Evolutionary conservation across 2,888 invertebrate species (phyloP).

Genomic region (Dynastes hyllus): DNA sequence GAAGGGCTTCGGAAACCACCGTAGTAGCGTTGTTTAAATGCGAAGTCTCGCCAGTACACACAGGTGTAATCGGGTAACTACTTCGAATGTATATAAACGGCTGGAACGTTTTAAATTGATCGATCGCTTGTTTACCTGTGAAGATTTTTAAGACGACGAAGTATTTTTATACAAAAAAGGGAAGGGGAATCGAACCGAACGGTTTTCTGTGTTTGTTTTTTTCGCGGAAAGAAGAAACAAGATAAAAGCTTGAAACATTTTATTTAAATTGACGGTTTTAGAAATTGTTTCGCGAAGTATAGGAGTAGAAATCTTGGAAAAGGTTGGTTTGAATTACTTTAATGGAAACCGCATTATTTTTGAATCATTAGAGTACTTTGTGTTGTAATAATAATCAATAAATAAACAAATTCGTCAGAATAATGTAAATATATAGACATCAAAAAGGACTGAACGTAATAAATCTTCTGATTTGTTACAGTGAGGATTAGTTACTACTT

Average conservation of each 20-base stretch:
- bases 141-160: slow-evolving; percentile 16
- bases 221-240: neutral
- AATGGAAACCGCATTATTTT: too few species aligned
- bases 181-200: neutral
- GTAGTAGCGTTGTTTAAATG: slow-evolving; percentile 64
- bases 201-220: neutral
- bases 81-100: slow-evolving; percentile 50
- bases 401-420: too few species aligned
- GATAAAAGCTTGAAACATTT: neutral
- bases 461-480: too few species aligned
- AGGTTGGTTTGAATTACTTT: too few species aligned
- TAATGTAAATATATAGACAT: too few species aligned
- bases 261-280: slow-evolving; percentile 3
- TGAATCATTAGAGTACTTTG: too few species aligned
- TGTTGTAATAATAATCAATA: too few species aligned
- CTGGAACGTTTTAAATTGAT: slow-evolving; percentile 46
- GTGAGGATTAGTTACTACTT: slow-evolving; percentile 61
- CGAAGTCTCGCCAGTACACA: slow-evolving; percentile 43
- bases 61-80: slow-evolving; percentile 40
- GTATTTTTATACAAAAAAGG: neutral
- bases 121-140: slow-evolving; percentile 39
- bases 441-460: too few species aligned
- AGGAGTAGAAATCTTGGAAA: too few species aligned
- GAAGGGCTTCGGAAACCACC: slow-evolving; percentile 69
- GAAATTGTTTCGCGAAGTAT: neutral